A percentile compares a stretch with the other conserved stretches of the same genome.
These are phyloP conservation scores for Pangasius mekongensis DNA, from an alignment of 2,797 vertebrate genomes.

Conservation along the genomic window DNA sequence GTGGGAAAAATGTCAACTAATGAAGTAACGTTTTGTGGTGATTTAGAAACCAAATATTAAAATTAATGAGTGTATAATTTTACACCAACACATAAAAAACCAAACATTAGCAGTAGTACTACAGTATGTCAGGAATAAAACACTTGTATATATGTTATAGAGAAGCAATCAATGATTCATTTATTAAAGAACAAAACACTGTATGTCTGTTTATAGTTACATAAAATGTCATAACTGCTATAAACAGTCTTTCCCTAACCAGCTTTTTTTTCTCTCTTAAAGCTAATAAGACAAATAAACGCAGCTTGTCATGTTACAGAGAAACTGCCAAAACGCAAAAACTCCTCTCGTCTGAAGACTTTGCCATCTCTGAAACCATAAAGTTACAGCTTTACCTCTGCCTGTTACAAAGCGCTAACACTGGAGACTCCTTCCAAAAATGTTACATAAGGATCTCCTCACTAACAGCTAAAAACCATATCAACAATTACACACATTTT, in stretches of 20 bases:
- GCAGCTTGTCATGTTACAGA: background rate
- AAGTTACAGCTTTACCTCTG: too few species aligned
- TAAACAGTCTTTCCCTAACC: background rate
- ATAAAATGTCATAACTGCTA: background rate
- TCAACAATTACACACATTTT: too few species aligned
- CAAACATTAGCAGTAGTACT: background rate
- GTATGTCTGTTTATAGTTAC: background rate
- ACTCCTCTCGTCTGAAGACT: background rate
- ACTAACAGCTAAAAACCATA: background rate
- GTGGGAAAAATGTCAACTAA: background rate
- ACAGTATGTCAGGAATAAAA: background rate
- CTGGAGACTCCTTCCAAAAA: background rate
- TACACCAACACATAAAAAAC: background rate
- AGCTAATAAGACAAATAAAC: background rate
- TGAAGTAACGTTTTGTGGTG: background rate
- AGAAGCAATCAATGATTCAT: background rate
- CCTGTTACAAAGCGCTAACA: too few species aligned
- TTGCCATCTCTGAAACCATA: too few species aligned
- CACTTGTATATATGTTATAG: background rate
- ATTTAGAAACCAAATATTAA: background rate
- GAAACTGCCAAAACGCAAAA: background rate
- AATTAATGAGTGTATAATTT: background rate
- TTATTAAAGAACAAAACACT: background rate
- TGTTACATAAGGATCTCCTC: background rate
- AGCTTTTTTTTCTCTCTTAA: background rate